phyloP scores from a whole-genome alignment of 2,797 vertebrate genomes.

The Erithacus rubecula region DNA sequence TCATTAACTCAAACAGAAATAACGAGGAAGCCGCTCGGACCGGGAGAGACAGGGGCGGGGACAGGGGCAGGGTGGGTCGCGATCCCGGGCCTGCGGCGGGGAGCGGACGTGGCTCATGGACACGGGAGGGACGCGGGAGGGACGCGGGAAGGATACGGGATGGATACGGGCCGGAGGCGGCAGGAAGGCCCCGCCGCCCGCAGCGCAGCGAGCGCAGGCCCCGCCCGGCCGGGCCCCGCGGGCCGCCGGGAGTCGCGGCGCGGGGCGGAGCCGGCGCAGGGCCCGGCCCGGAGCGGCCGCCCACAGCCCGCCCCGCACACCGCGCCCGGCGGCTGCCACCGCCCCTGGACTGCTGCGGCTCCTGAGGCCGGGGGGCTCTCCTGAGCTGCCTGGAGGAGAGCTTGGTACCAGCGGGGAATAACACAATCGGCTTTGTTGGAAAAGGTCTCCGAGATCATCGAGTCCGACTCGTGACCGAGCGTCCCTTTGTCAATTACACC shows the following conservation, averaged over 20 bases:
- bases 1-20: accelerated
- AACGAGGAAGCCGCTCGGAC: not conserved
- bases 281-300: too few species aligned
- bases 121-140: not conserved
- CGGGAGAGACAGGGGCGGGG: not conserved
- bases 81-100: too few species aligned
- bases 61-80: too few species aligned
- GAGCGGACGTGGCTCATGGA: not conserved
- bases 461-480: not conserved
- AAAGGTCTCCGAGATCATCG: not conserved
- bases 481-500: not conserved
- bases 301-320: not conserved
- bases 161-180: not conserved
- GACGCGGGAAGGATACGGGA: too few species aligned
- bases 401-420: too few species aligned
- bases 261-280: not conserved
- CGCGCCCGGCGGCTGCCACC: accelerated
- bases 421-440: not conserved
- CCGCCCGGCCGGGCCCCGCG: not conserved
- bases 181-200: not conserved
- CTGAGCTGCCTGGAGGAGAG: too few species aligned
- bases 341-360: accelerated
- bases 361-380: too few species aligned
- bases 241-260: not conserved
- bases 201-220: not conserved